A percentile compares a stretch with the other conserved stretches of the same genome.
These are phyloP conservation scores for Drosophila dives DNA, from an alignment of 2,888 invertebrate species.

Conservation along the genomic window DNA sequence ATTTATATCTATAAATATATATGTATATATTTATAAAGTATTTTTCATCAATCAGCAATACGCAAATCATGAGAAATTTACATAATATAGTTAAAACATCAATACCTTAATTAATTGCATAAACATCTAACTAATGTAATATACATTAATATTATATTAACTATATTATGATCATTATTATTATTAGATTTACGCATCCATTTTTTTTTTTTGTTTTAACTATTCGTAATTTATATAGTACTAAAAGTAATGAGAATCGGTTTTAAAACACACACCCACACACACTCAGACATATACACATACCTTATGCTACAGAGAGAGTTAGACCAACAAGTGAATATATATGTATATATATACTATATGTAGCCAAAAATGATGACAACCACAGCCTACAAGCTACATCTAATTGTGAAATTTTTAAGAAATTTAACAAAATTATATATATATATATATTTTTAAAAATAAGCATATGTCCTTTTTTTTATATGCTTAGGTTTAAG, in stretches of 20 bases:
- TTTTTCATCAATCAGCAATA: conserved; percentile 38
- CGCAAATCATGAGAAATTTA: conserved; percentile 15
- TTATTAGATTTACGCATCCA: not conserved
- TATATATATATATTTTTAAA: conserved; percentile 8
- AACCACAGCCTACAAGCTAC: conserved; percentile 20
- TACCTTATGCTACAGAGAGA: conserved; percentile 32
- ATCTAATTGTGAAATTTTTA: conserved; percentile 29
- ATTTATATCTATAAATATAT: not conserved
- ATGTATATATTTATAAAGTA: not conserved
- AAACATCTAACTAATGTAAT: conserved; percentile 5
- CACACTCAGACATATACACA: not conserved
- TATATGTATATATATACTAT: conserved; percentile 15
- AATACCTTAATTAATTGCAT: not conserved
- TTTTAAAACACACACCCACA: conserved; percentile 4
- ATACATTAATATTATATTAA: conserved; percentile 12
- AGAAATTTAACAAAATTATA: conserved; percentile 2
- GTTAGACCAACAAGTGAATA: conserved; percentile 40
- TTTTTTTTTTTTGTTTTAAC: conserved; percentile 31
- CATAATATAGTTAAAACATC: conserved; percentile 12
- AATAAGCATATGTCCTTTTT: conserved; percentile 22
- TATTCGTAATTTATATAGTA: conserved; percentile 24
- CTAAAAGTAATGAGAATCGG: conserved; percentile 20
- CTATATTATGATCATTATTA: conserved; percentile 5
- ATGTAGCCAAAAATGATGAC: conserved; percentile 7
- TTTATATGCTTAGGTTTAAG: conserved; percentile 43